Conservation (phyloP, 2,888 invertebrate species). For the Agrypnus murinus region DNA sequence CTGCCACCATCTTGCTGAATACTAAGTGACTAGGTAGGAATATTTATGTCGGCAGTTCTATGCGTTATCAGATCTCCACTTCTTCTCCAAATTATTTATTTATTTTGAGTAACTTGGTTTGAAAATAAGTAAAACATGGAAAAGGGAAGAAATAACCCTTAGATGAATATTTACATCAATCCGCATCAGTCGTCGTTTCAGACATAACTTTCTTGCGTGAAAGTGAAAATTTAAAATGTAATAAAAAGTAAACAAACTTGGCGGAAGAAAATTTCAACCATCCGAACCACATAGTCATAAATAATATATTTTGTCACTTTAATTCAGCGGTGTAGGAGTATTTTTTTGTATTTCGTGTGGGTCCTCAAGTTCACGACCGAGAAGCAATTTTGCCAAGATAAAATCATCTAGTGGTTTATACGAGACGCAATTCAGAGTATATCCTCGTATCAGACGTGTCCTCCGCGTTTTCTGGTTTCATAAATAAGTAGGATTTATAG, state of each 20-base stretch:
- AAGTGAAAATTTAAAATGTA: background rate
- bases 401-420: constrained; percentile 58
- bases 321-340: constrained; percentile 20
- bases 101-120: too few species aligned
- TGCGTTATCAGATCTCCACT: constrained; percentile 34
- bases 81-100: constrained; percentile 13
- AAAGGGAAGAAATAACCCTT: too few species aligned
- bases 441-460: constrained; percentile 64
- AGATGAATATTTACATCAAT: too few species aligned
- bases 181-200: too few species aligned
- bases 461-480: constrained; percentile 67
- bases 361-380: constrained; percentile 39
- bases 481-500: constrained; percentile 71
- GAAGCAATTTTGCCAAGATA: constrained; percentile 53
- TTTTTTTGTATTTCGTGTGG: constrained; percentile 29
- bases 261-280: too few species aligned
- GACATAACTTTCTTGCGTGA: too few species aligned
- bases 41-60: constrained; percentile 41
- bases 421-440: constrained; percentile 59
- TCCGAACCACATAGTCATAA: background rate
- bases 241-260: background rate
- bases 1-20: constrained; percentile 63
- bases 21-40: constrained; percentile 50
- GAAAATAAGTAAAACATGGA: too few species aligned
- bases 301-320: constrained; percentile 32